Percentiles rank a stretch among this genome's conserved stretches.
Conservation (phyloP, 1,140 invertebrate genomes). For the Venustaconcha ellipsiformis region DNA sequence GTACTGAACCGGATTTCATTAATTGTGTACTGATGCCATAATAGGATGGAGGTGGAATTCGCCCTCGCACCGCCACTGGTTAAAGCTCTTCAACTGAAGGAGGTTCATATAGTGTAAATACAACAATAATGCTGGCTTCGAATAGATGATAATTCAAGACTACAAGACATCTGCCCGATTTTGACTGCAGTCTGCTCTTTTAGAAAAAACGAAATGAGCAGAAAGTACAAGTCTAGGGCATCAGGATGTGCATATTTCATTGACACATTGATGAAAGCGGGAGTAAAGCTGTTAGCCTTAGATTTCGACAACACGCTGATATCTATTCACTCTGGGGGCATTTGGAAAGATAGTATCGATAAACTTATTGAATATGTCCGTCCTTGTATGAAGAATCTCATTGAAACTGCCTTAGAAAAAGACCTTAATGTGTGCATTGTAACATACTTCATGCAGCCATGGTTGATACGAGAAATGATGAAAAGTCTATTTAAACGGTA, state of each 20-base stretch:
- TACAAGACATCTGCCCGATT: too few species aligned
- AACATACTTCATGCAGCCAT: conserved; percentile 61
- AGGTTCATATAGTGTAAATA: too few species aligned
- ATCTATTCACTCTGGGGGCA: conserved; percentile 63
- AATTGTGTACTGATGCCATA: too few species aligned
- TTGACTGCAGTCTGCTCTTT: too few species aligned
- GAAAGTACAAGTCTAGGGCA: conserved; percentile 17
- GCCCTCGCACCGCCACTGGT: too few species aligned
- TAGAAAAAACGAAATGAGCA: conserved; percentile 12
- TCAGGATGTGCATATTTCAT: conserved; percentile 41
- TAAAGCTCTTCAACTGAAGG: too few species aligned
- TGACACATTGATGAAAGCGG: conserved; percentile 43
- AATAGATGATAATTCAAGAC: too few species aligned
- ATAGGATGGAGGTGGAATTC: too few species aligned
- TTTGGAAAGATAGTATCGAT: conserved; percentile 59
- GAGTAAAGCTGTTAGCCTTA: conserved; percentile 61
- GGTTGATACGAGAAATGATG: conserved; percentile 63
- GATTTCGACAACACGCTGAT: conserved; percentile 68
- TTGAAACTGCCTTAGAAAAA: conserved; percentile 52
- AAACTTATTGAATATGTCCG: conserved; percentile 57
- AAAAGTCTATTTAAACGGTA: conserved; percentile 48
- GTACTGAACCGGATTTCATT: too few species aligned
- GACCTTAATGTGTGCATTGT: conserved; percentile 63
- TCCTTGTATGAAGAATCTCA: conserved; percentile 61
- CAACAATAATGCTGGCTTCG: too few species aligned